Conservation (phyloP, 2,113 vertebrate genomes). For the Epinephelus moara region DNA sequence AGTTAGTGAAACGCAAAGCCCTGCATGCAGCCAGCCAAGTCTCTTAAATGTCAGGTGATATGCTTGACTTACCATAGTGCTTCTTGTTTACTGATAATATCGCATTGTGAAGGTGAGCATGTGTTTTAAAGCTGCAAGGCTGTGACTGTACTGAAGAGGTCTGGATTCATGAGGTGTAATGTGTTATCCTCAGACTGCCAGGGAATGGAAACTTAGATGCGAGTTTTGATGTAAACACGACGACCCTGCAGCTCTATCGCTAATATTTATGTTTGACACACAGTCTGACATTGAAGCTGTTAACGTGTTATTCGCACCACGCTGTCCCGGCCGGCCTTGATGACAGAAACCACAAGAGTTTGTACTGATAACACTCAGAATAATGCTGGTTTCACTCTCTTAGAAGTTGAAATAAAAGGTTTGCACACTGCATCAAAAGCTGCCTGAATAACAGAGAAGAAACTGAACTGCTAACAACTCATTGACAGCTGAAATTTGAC, state of each 20-base stretch:
- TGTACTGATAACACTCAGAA: conserved; percentile 36
- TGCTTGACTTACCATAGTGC: conserved; percentile 35
- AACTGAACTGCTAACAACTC: background rate
- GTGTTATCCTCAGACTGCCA: background rate
- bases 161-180: background rate
- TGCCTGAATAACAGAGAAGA: no score
- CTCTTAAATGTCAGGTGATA: conserved; percentile 68
- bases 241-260: background rate
- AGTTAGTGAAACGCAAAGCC: conserved; percentile 43
- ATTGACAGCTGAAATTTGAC: background rate
- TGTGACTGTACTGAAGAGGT: background rate
- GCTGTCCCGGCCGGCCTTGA: conserved; percentile 13
- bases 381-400: conserved; percentile 1
- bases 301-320: background rate
- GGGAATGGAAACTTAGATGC: background rate
- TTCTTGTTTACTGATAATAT: conserved; percentile 59
- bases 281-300: conserved; percentile 25
- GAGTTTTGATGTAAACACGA: conserved; percentile 5
- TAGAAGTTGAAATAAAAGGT: background rate
- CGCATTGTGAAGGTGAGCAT: background rate
- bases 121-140: background rate
- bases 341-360: conserved; percentile 31
- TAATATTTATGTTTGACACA: conserved; percentile 37
- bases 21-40: conserved; percentile 11
- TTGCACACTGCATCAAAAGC: background rate